Evolutionary conservation across 2,113 vertebrate genomes (phyloP), one percentile per base, ranked within the genome.

Genomic region (Pelecanoides urinatrix): DNA sequence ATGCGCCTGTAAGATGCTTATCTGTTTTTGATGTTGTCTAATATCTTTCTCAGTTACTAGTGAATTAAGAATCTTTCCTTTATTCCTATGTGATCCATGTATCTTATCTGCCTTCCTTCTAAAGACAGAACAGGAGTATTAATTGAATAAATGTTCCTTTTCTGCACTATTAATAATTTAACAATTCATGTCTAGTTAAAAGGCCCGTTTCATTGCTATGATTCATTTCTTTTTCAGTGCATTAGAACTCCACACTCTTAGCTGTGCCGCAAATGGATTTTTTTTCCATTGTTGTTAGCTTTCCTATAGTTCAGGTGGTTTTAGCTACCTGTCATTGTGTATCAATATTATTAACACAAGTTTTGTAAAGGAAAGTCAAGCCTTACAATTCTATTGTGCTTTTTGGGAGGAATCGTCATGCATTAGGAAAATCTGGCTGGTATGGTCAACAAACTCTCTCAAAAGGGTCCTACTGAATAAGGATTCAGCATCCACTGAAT

Each of bases 171-270:
- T 92, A 96, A 95, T 96, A 96, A 96, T 96, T 97, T 90, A 96
- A 87, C 87, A 94, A 94, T 92, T 82, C 47, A 87, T 29, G 77
- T 97, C 89, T 96, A 95, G 96, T 96, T 97, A 97, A 96, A 97
- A 96, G 94, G 93, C 42, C 34, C 1, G 27, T 96, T 95, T 97
- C 93, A 93, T 96, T 96, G 92, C 86, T 75, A 25, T 89, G 93
- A 95, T 97, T 95, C 93, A 95, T 96, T 92, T 91, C 30, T 97
- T 89, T 91, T 82, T n/a, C 80, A 96, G 89, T 82, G 61, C 91
- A 78, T 87, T 95, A 94, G 65, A 90, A 96, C 91, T 87, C 66
- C 30, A 91, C 40, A 72, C 40, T 89, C 80, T 93, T 73, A 75
- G 62, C 38, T n/a, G 11, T 68, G 52, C 44, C 7, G 1, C 73